Evolutionary conservation across 2,797 vertebrate genomes (phyloP), one percentile per base, ranked within the genome.

Genomic region (Muraenolepis orangiensis): DNA sequence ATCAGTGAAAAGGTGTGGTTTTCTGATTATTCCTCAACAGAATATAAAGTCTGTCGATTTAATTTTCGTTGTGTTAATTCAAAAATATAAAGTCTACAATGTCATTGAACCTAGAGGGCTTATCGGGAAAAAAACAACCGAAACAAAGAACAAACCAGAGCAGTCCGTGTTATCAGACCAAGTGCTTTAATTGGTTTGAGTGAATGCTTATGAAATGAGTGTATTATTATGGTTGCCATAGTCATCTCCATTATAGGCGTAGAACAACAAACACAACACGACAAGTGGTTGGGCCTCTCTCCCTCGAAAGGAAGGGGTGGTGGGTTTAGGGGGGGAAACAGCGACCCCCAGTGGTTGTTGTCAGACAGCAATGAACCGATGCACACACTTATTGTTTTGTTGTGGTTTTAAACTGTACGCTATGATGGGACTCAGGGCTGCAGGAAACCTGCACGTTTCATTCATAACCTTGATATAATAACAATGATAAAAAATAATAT

Each of bases 271-370:
- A 34, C 32, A 34, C 32, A 34, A 34, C 32, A 34, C 7, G 32
- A 8, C 87, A 92, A n/a, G 89, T 87, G 91, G 85, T 90, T 91
- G 90, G n/a, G 91, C 91, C 91, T 94, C 7, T 8, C 32, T 34
- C 32, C 32, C 32, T 34, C 7, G 32, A 34, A 34, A 34, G 32
- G 32, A 34, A 34, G 32, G 3, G 32, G 32, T 34, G 32, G 32
- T 34, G 57, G 57, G n/a, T 57, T 57, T 57, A 20, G 51, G 14
- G 51, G 32, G 32, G 32, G 32, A 34, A 34, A 34, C 32, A 4
- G 8, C 32, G 32, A 93, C 32, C 32, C 32, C 32, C 32, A 34
- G 32, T 8, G 32, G 32, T 34, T 8, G 8, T 8, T 3, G 32
- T 34, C 32, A 34, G 3, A 4, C 32, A 3, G 8, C 32, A 34